Evolutionary conservation across 1,140 invertebrate species (phyloP).

Genomic region (Homarus americanus): DNA sequence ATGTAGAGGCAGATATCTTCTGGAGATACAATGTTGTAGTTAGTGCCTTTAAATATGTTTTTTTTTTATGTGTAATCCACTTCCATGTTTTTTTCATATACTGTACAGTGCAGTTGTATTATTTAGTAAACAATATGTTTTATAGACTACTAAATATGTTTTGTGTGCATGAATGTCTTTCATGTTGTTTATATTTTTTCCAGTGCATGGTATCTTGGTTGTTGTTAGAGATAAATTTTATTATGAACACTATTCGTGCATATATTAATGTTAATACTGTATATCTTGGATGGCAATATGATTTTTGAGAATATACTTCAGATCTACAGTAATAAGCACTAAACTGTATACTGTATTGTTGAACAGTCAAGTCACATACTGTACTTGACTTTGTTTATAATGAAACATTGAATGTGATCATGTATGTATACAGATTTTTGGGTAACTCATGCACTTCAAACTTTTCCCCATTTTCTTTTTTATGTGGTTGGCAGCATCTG

Average conservation of each 20-base stretch:
- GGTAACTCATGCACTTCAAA: too few species aligned
- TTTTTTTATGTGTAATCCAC: too few species aligned
- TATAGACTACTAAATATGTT: background rate
- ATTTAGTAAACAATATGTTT: too few species aligned
- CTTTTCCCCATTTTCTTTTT: too few species aligned
- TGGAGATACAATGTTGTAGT: too few species aligned
- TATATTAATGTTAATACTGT: background rate
- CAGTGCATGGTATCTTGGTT: background rate
- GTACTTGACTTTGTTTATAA: too few species aligned
- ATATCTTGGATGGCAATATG: background rate
- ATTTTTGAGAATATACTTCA: background rate
- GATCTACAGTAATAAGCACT: background rate
- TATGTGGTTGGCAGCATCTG: constrained; percentile 77
- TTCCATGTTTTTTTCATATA: too few species aligned
- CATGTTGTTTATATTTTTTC: background rate
- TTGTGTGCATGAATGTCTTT: background rate
- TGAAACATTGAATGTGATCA: too few species aligned
- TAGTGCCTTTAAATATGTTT: too few species aligned
- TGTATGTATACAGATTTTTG: too few species aligned
- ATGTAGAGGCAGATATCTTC: background rate
- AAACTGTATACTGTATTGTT: background rate
- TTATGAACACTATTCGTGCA: background rate
- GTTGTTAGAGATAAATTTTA: background rate
- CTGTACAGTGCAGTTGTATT: too few species aligned
- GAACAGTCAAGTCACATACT: too few species aligned